A percentile compares a stretch with the other conserved stretches of the same genome.
Conservation (phyloP, 1,140 invertebrate genomes). For the Agraylea sexmaculata region DNA sequence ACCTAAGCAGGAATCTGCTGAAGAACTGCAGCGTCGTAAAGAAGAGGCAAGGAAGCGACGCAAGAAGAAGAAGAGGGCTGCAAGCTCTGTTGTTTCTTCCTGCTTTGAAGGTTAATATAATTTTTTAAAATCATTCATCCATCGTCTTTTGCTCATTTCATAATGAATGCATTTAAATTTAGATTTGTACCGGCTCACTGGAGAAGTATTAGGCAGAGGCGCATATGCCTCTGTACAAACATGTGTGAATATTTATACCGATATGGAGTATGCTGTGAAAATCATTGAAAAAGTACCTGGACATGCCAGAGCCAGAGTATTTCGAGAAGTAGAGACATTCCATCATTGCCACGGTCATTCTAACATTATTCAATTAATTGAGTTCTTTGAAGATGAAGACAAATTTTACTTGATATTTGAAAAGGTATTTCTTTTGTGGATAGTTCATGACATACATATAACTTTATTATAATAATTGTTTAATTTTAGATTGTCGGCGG, state of each 20-base stretch:
- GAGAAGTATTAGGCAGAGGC: conserved; percentile 89
- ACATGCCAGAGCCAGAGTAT: conserved; percentile 83
- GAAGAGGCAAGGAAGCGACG: conserved; percentile 76
- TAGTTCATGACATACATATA: not conserved
- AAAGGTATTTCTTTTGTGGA: conserved; percentile 57
- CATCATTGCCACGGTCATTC: conserved; percentile 93
- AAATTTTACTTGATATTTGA: conserved; percentile 97
- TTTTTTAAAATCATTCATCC: not conserved
- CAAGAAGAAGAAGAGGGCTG: conserved; percentile 78
- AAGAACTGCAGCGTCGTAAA: conserved; percentile 59
- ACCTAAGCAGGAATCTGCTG: conserved; percentile 36
- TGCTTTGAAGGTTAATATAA: conserved; percentile 67
- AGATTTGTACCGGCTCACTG: conserved; percentile 92
- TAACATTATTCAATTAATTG: conserved; percentile 93
- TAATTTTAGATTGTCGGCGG: conserved; percentile 69
- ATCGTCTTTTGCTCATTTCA: not conserved
- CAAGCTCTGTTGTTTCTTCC: conserved; percentile 72
- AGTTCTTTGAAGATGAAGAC: conserved; percentile 95
- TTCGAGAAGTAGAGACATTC: conserved; percentile 97
- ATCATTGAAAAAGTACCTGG: conserved; percentile 92
- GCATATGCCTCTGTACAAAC: conserved; percentile 94
- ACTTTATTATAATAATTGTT: conserved; percentile 4
- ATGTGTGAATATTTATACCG: conserved; percentile 80
- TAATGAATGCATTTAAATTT: conserved; percentile 27
- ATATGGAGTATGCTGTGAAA: conserved; percentile 93